A percentile compares a stretch with the other conserved stretches of the same genome.
phyloP scores from a whole-genome alignment of 2,888 invertebrate species.

The Leptura quadrifasciata region DNA sequence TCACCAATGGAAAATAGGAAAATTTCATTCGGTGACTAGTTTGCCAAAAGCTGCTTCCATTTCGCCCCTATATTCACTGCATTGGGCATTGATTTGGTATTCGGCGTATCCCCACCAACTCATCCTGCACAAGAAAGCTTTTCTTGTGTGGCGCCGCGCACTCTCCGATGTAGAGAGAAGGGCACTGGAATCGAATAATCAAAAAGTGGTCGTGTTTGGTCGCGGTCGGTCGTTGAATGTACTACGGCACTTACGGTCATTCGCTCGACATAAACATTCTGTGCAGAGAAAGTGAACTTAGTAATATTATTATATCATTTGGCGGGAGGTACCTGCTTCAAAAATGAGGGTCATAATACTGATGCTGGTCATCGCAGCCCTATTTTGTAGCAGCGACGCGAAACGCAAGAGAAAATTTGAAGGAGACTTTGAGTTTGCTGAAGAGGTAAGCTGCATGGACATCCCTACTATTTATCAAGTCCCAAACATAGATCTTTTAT shows the following conservation, averaged over 20 bases:
- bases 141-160: slow-evolving; percentile 65
- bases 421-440: slow-evolving; percentile 87
- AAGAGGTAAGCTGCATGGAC: slow-evolving; percentile 78
- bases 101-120: slow-evolving; percentile 50
- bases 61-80: slow-evolving; percentile 48
- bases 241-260: slow-evolving; percentile 55
- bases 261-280: slow-evolving; percentile 50
- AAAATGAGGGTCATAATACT: slow-evolving; percentile 74
- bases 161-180: slow-evolving; percentile 64
- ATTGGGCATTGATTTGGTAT: slow-evolving; percentile 57
- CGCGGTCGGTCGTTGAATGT: slow-evolving; percentile 65
- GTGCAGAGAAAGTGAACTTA: slow-evolving; percentile 38
- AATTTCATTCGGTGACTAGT: neutral
- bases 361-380: slow-evolving; percentile 72
- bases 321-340: slow-evolving; percentile 41
- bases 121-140: slow-evolving; percentile 59
- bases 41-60: slow-evolving; percentile 36
- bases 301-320: slow-evolving; percentile 33
- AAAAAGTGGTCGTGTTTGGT: slow-evolving; percentile 68
- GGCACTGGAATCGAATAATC: slow-evolving; percentile 67
- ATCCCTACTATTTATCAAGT: slow-evolving; percentile 33
- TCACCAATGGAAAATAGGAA: neutral
- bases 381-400: slow-evolving; percentile 72
- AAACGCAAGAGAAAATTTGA: slow-evolving; percentile 84
- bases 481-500: slow-evolving; percentile 41